Percentiles rank a stretch among this genome's conserved stretches.
Evolutionary conservation across 2,888 invertebrate genomes (phyloP).

Genomic region (Epinotia ramella): DNA sequence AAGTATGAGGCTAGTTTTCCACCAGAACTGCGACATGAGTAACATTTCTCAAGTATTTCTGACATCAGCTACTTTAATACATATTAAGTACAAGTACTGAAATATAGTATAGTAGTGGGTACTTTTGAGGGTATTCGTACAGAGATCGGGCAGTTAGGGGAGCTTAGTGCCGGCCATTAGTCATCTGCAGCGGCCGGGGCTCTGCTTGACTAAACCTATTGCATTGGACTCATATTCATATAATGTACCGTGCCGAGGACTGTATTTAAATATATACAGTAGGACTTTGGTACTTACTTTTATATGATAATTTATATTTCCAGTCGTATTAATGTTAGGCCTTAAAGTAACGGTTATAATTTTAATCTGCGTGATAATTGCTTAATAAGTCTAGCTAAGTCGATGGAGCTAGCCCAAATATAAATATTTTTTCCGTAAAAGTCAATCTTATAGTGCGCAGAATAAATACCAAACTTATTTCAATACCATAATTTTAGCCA

Average conservation of each 20-base stretch:
- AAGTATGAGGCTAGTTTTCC: neutral
- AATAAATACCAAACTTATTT: neutral
- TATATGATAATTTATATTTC: too few species aligned
- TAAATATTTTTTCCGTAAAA: too few species aligned
- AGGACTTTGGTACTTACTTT: too few species aligned
- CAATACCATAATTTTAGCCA: neutral
- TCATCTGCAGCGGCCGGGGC: neutral
- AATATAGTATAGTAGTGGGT: neutral
- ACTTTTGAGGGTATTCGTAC: neutral
- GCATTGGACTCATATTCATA: neutral
- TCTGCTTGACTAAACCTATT: neutral
- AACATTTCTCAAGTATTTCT: neutral
- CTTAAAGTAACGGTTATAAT: too few species aligned
- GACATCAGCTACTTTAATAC: neutral
- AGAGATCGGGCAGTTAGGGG: neutral
- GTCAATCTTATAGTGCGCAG: neutral
- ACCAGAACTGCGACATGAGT: neutral
- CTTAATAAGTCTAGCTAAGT: too few species aligned
- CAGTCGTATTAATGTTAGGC: too few species aligned
- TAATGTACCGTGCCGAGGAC: too few species aligned
- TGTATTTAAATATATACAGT: neutral
- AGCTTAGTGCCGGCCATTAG: neutral
- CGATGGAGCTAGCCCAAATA: too few species aligned
- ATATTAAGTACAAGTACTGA: constrained; percentile 1
- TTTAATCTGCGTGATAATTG: too few species aligned